Base-by-base conservation (phyloP, 1,140 invertebrate species). In the Potamilus streckersoni region DNA sequence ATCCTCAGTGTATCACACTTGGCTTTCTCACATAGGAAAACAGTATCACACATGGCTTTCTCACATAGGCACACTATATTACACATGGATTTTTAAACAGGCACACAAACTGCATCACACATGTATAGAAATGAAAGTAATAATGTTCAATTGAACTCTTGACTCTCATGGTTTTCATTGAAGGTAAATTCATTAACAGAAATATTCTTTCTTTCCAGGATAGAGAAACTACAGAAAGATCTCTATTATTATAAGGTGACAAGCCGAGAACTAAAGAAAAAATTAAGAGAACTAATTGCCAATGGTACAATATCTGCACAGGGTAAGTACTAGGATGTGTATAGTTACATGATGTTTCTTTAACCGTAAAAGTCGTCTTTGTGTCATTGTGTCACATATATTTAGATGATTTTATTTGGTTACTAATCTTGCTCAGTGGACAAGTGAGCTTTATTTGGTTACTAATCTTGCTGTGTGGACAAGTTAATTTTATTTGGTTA, bases 191-290 rank as follows among this genome's bases (percentile, higher is more conserved):
- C 38, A 11, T 19, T 67, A 0, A 55, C 65, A 38, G 11, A 19
- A 14, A 62, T 16, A 20, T 65, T 60, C 66, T 67, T 49, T 56
- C 58, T 38, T 71, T 79, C 57, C 79, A 89, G 87, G 76, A 79
- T 86, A 16, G 82, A 84, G 72, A 86, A 88, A 69, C 79, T 91
- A 73, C 89, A 91, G 69, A 89, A 89, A 76, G 89, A 90, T n/a
- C 75, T 91, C 20, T 88, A 87, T 71, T 89, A 89, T 74, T 90
- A 90, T 80, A 90, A 90, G 81, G 90, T 89, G 79, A 89, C 85
- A 49, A 85, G 85, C 70, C 79, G 88, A 64, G 89, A 89, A 69
- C 62, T 89, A 62, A 89, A 87, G 84, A 88, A 84, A 68, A 88
- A 85, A 66, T 72, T 90, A 60, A 69, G 79, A 74, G 82, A 86